phyloP scores from a whole-genome alignment of 2,113 vertebrate genomes.

The Okapia johnstoni region DNA sequence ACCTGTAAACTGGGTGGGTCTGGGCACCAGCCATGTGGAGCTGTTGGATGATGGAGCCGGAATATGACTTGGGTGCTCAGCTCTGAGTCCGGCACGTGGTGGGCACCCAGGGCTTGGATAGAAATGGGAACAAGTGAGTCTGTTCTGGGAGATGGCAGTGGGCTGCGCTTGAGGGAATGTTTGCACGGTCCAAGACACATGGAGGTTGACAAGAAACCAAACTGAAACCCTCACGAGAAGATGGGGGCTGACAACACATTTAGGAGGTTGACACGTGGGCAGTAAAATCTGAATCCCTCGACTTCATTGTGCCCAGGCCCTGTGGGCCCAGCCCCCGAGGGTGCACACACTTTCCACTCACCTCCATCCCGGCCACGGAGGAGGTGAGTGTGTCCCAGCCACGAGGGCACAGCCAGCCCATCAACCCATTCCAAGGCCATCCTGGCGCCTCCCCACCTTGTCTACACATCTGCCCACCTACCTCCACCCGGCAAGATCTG shows the following conservation, averaged over 20 bases:
- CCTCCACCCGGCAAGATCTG: neutral
- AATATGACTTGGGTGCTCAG: fast-evolving
- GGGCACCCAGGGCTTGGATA: fast-evolving
- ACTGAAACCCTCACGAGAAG: neutral
- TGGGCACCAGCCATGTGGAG: neutral
- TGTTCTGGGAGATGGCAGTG: neutral
- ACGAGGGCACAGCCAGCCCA: neutral
- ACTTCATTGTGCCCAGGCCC: neutral
- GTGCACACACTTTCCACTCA: neutral
- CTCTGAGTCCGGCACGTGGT: fast-evolving
- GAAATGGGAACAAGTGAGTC: neutral
- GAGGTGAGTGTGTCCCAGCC: neutral
- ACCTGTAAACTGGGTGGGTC: neutral
- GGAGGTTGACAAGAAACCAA: neutral
- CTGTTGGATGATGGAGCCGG: neutral
- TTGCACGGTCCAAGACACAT: neutral
- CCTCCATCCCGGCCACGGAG: neutral
- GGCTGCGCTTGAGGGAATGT: fast-evolving
- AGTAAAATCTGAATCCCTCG: neutral
- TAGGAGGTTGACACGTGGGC: neutral
- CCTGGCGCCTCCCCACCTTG: fast-evolving
- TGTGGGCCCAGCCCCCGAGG: fast-evolving
- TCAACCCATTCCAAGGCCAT: neutral
- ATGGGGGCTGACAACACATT: fast-evolving
- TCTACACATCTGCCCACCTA: neutral